phyloP scores from a whole-genome alignment of 2,797 vertebrate genomes.

The Mallotus villosus region DNA sequence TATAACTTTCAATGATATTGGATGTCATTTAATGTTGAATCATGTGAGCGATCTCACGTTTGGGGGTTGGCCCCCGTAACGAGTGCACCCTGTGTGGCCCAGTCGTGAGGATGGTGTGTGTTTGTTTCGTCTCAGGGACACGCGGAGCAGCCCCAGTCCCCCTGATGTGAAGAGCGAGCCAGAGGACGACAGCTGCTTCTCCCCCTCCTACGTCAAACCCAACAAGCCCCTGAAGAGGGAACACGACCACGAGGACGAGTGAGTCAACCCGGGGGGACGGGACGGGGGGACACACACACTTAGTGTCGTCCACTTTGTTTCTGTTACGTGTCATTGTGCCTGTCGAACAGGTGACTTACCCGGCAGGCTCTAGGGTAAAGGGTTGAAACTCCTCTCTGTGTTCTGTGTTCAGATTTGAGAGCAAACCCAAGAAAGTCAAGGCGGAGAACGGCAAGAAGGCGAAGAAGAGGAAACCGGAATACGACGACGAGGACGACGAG shows the following conservation, averaged over 20 bases:
- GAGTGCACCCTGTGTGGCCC: too few relatives aligned
- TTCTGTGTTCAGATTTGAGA: slow-evolving; percentile 77
- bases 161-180: slow-evolving; percentile 86
- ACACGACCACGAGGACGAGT: slow-evolving; percentile 83
- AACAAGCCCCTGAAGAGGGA: slow-evolving; percentile 84
- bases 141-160: slow-evolving; percentile 68
- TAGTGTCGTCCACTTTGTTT: background rate
- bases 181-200: slow-evolving; percentile 84
- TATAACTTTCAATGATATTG: background rate
- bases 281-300: too few relatives aligned
- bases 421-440: slow-evolving; percentile 90
- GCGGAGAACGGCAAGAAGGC: slow-evolving; percentile 89
- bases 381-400: background rate
- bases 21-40: too few relatives aligned
- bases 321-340: background rate
- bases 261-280: slow-evolving; percentile 55
- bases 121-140: slow-evolving; percentile 52
- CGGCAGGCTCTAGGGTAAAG: background rate
- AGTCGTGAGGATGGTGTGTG: background rate
- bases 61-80: too few relatives aligned
- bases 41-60: too few relatives aligned
- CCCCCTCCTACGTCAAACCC: slow-evolving; percentile 79
- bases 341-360: background rate
- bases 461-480: slow-evolving; percentile 91
- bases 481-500: slow-evolving; percentile 86